Base-by-base conservation (phyloP, 53 echinoderm and acorn worm genomes). In the Holothuria scabra region DNA sequence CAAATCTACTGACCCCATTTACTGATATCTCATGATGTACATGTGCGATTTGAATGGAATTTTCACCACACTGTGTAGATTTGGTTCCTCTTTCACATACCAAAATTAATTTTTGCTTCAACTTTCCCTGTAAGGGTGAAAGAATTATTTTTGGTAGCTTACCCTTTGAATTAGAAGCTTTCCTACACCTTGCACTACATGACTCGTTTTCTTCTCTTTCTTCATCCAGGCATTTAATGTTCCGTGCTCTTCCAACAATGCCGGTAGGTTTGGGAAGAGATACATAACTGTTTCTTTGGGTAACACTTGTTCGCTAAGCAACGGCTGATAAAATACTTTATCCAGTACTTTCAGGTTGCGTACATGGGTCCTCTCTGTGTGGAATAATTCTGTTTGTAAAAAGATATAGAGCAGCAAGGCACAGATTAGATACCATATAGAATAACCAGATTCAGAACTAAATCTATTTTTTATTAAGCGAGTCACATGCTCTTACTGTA, bases 361-460 rank as follows among this genome's bases (percentile, higher is more conserved):
- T 0, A 97, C 94, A 21, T 94, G 94, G 2, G 94, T 90, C 74
- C 67, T 94, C 84, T 94, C 97, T 5, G 97, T 97, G 78, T 97
- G 92, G 85, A 97, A 97, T 28, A 97, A 57, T 84, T 97, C 97
- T 97, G 85, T n/a, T 35, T 46, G 44, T 14, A 49, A 46, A 76
- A 52, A 48, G 4, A 48, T 1, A 52, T 14, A 52, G 0, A 18
- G 18, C 52, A 16, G 1, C 18, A 52, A 52, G 1, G 18, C 14
- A 52, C 3, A 52, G 52, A 18, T 52, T 6, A 52, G 3, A 52
- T 18, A 52, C 0, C 10, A 41, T 4, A 52, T 1, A 52, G 18
- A 16, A 52, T 14, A 52, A 9, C 18, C 14, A 52, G 18, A 52
- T 52, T 16, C 0, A 52, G 14, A 4, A 8, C 18, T 52, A 52